Evolutionary conservation across 2,888 invertebrate species (phyloP).

Genomic region (Tiliacea citrago): DNA sequence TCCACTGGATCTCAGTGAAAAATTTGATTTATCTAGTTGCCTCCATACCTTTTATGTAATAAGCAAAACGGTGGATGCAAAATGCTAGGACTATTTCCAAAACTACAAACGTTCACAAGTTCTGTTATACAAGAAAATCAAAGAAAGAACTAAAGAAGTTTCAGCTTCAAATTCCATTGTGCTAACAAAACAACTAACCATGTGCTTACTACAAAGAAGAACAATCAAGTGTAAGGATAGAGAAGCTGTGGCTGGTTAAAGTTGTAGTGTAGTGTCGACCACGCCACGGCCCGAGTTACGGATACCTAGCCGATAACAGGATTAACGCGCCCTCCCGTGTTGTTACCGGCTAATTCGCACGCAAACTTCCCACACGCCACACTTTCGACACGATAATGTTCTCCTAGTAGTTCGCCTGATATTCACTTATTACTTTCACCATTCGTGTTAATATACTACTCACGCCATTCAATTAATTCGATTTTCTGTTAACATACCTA

Average conservation of each 20-base stretch:
- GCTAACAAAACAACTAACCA: slow-evolving; percentile 53
- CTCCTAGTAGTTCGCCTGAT: slow-evolving; percentile 74
- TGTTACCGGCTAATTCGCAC: slow-evolving; percentile 85
- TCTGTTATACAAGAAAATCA: slow-evolving; percentile 2
- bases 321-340: slow-evolving; percentile 84
- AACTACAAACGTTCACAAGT: slow-evolving; percentile 13
- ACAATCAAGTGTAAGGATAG: slow-evolving; percentile 75
- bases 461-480: slow-evolving; percentile 59
- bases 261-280: slow-evolving; percentile 77
- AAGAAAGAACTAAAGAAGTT: slow-evolving; percentile 10
- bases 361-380: slow-evolving; percentile 82
- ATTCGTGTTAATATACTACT: slow-evolving; percentile 55
- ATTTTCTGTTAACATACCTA: slow-evolving; percentile 51
- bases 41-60: slow-evolving; percentile 19
- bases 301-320: slow-evolving; percentile 86
- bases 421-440: slow-evolving; percentile 69
- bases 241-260: slow-evolving; percentile 76
- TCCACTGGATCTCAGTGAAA: slow-evolving; percentile 74
- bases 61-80: slow-evolving; percentile 8
- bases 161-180: slow-evolving; percentile 29
- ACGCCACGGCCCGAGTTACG: slow-evolving; percentile 71
- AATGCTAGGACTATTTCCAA: not conserved
- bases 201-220: slow-evolving; percentile 61
- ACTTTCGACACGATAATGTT: slow-evolving; percentile 77
- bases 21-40: slow-evolving; percentile 69